Evolutionary conservation across 2,888 invertebrate species (phyloP), one percentile per base, ranked within the genome.

Genomic region (Aleiodes alternator): DNA sequence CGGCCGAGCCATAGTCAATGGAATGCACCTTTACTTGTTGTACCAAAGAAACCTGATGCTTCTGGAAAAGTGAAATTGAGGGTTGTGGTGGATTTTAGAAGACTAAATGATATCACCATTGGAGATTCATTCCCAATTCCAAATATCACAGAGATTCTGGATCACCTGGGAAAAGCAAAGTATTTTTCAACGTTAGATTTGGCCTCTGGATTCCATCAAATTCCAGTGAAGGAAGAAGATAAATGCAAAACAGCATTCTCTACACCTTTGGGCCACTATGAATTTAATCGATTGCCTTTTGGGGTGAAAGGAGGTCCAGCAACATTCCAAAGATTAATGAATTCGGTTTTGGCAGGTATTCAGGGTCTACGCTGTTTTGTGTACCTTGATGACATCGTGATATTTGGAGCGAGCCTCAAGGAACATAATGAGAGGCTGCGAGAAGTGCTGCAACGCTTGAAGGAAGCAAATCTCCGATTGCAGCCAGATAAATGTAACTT

Each of bases 401-500:
- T 64, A 1, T 74, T 76, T 14, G 53, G 73, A 4, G 11, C 53
- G 0, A 43, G 16, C 11, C 23, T 70, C 4, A 38, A 72, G 7
- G 78, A 76, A 68, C 76, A 76, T 38, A 53, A 11, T 4, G 29
- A 1, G 4, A 53, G 68, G 6, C 29, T 76, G 1, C 57, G 72
- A 4, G 43, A 75, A 8, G 57, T 78, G 1, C 64, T 77, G 34
- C 7, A 31, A 9, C 12, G 57, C 50, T 0, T 29, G 38, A 31
- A 11, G 1, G 64, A 61, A 1, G 70, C 75, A 2, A 77, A 73
- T 16, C 50, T 73, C 4, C 14, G 8, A 9, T 43, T 69, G 2
- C 74, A 72, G 16, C 72, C 76, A 7, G 75, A 76, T 38, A 76
- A 75, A 56, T 78, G 73, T 23, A 73, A 76, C 29, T 78, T 78